Evolutionary conservation across 2,113 vertebrate species (phyloP).

Genomic region (Trogon surrucura): DNA sequence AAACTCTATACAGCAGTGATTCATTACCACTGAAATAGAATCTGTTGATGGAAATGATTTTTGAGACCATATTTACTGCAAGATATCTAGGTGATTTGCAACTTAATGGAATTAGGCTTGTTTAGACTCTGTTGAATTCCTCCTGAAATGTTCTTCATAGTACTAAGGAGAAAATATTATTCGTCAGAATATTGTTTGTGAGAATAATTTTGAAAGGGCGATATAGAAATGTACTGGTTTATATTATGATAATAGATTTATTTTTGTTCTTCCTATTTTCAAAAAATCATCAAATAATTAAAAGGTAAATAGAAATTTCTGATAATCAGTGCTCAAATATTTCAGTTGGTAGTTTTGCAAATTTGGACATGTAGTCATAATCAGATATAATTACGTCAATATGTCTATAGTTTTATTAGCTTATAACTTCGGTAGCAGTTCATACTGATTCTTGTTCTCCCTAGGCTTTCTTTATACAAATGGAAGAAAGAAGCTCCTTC

Average conservation of each 20-base stretch:
- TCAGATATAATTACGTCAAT: not conserved
- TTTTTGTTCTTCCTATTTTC: not conserved
- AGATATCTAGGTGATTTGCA: not conserved
- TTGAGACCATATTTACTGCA: not conserved
- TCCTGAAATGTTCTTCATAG: not conserved
- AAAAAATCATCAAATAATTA: not conserved
- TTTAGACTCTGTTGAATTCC: not conserved
- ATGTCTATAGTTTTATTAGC: not conserved
- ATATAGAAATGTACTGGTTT: not conserved
- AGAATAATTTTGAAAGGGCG: not conserved
- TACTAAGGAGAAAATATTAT: not conserved
- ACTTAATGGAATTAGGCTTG: not conserved
- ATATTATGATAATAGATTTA: not conserved
- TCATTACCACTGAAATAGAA: not conserved
- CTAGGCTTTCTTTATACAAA: not conserved
- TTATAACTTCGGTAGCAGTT: not conserved
- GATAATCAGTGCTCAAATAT: not conserved
- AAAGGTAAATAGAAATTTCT: not conserved
- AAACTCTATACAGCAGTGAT: not conserved
- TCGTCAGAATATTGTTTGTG: not conserved
- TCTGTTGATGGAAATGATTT: not conserved
- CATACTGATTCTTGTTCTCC: not conserved
- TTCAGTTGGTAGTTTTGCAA: not conserved
- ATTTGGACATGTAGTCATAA: not conserved
- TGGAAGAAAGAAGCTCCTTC: not conserved